Base-by-base conservation (phyloP, 2,888 invertebrate species). In the Orthonevra nobilis region DNA sequence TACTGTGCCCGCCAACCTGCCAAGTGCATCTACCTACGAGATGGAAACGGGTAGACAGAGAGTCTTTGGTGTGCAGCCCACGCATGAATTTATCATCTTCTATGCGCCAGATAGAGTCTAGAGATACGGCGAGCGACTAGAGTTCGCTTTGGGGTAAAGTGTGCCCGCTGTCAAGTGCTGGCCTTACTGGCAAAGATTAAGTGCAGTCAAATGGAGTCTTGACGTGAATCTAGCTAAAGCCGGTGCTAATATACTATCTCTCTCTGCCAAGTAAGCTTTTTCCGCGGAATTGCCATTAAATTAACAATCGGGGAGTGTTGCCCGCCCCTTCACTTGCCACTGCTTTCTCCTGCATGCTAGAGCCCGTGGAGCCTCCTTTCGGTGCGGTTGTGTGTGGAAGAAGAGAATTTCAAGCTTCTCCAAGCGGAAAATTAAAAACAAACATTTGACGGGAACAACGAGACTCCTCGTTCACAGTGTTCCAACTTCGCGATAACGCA, bases 361-460 rank as follows among this genome's bases (percentile, higher is more conserved):
- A n/a, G n/a, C n/a, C n/a, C n/a, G n/a, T n/a, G n/a, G n/a, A n/a
- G n/a, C 7, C 2, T n/a, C 23, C 26, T 10, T 7, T 5, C 26
- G 26, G 2, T 17, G 44, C 40, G 30, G 4, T 23, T 32, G 17
- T n/a, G 19, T 10, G 26, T 9, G 2, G 30, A 15, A 23, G 34
- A 48, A 17, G 26, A 60, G 42, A 61, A 68, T 73, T 66, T 68
- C 66, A 79, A 61, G 73, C 61, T 56, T 50, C 66, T 68, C 68
- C 79, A 61, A 68, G 79, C 68, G 73, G 66, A 79, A 79, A 79
- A 79, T 79, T 79, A 79, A 68, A 79, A 79, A 73, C 79, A 79
- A 79, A 79, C 79, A 73, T 66, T 73, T 44, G 72, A 54, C 20
- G 64, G 66, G 6, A 54, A 32, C 64, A 66, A 32, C 17, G 26